phyloP scores from a whole-genome alignment of 2,113 vertebrate species.

The Todiramphus saurophagus region DNA sequence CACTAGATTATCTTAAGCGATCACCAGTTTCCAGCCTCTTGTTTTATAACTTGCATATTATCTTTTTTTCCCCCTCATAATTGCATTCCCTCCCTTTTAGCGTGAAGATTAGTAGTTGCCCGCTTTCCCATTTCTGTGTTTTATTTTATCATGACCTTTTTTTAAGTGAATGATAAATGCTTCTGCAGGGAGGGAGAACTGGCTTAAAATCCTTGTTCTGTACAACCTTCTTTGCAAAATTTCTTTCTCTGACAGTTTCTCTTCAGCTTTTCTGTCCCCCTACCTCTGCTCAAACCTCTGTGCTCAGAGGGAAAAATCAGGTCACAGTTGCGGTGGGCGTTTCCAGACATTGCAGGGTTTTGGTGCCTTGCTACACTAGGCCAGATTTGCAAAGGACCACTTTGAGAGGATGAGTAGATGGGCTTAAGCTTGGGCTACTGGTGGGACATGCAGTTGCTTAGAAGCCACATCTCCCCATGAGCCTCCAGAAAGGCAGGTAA shows the following conservation, averaged over 20 bases:
- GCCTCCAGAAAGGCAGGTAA: background rate
- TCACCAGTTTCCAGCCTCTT: background rate
- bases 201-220: background rate
- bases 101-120: background rate
- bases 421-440: background rate
- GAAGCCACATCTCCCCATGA: background rate
- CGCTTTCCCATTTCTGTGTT: background rate
- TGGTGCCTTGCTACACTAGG: background rate
- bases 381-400: rapidly evolving
- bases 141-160: background rate
- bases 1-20: background rate
- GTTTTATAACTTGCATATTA: background rate
- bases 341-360: background rate
- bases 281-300: background rate
- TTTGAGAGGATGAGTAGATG: background rate
- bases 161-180: background rate
- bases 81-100: background rate
- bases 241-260: background rate
- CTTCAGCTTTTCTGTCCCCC: background rate
- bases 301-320: background rate
- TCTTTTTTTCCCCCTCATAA: background rate
- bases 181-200: background rate
- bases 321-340: background rate
- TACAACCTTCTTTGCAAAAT: background rate
- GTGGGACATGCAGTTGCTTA: background rate